Evolutionary conservation across 2,888 invertebrate genomes (phyloP), one percentile per base, ranked within the genome.

Genomic region (Cremastobaeus sp.): DNA sequence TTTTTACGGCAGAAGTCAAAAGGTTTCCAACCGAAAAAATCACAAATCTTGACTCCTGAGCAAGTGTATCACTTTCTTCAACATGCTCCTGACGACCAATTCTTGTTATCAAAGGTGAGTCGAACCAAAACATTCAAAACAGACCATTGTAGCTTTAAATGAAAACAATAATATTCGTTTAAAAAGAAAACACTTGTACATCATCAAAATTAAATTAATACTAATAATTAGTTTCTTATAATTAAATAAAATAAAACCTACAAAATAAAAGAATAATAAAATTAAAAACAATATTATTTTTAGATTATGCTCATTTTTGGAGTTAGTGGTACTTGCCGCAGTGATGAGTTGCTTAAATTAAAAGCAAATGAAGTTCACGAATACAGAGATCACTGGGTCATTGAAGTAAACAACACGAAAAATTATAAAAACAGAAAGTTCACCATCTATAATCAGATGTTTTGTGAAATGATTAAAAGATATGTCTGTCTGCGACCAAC

Each of bases 401-500:
- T 37, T 6, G 15, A 37, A 37, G 37, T 37, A 17, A 37, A 37
- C 15, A 17, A 37, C 8, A 37, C 37, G 5, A 37, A 15, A 15
- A 37, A 14, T 1, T 6, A 11, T 15, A 11, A n/a, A 11, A 15
- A 37, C 5, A 37, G 37, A 37, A 37, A 37, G 11, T 37, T 37
- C 15, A 37, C 37, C 6, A 37, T 37, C n/a, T n/a, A n/a, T 15
- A 17, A 15, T 8, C 8, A 15, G n/a, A 4, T 4, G 8, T 14
- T 14, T 6, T 37, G 15, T 15, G 8, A 12, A n/a, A 37, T 11
- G 6, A 15, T 37, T 6, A 37, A 37, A 11, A 37, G 15, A 11
- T 37, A 37, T 11, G 14, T 37, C 2, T 15, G 15, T 17, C 30
- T 68, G 3, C 47, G 59, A 32, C 50, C 68, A 34, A 1, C 11